Percentiles rank a stretch among this genome's conserved stretches.
phyloP scores from a whole-genome alignment of 2,113 vertebrate genomes.

The Tachysurus fulvidraco region DNA sequence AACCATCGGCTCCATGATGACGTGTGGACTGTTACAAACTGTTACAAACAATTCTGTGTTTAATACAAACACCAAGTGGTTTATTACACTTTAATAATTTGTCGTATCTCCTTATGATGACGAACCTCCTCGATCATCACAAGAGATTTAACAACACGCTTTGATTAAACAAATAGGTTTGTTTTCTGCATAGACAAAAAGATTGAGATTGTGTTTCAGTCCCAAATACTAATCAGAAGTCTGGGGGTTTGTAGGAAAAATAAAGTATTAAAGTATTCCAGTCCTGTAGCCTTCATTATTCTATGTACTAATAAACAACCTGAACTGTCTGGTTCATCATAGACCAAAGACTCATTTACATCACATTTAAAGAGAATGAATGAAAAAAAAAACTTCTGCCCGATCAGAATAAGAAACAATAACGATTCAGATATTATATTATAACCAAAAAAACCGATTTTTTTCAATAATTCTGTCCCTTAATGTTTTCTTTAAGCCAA shows the following conservation, averaged over 20 bases:
- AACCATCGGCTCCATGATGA: slow-evolving; percentile 21
- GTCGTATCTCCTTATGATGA: neutral
- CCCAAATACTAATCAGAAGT: neutral
- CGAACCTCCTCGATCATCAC: neutral
- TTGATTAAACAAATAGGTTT: neutral
- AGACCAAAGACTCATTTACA: no score
- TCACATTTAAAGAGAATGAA: no score
- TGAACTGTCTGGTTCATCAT: no score
- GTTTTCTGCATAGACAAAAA: neutral
- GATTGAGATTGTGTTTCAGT: neutral
- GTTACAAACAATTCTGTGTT: neutral
- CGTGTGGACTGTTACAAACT: neutral
- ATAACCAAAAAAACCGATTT: neutral
- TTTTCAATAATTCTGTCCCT: neutral
- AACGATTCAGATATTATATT: neutral
- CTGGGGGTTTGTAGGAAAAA: no score
- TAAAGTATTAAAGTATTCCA: no score
- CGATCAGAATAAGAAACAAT: neutral
- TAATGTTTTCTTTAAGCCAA: neutral
- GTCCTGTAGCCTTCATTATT: no score
- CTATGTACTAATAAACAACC: no score
- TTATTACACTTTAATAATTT: neutral
- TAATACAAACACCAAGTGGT: neutral
- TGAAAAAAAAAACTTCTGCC: no score
- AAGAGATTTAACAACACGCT: neutral